Evolutionary conservation across 2,797 vertebrate species (phyloP).

Genomic region (Sarcophilus harrisii): DNA sequence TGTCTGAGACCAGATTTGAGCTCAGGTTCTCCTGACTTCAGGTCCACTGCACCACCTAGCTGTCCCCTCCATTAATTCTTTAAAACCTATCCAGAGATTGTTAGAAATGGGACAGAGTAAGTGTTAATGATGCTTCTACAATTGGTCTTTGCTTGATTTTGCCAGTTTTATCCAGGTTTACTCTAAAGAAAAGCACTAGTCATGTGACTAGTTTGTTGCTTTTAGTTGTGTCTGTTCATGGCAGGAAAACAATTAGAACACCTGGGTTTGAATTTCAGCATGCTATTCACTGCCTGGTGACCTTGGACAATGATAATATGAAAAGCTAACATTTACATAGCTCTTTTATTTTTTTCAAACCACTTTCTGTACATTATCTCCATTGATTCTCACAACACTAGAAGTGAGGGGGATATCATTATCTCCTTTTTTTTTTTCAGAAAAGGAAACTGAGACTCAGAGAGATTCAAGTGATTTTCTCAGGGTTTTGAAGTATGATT

Average conservation of each 20-base stretch:
- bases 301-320: not conserved
- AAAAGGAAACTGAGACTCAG: not conserved
- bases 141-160: rapidly evolving
- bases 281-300: not conserved
- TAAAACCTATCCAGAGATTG: not conserved
- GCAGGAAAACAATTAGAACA: not conserved
- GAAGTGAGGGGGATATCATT: not conserved
- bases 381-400: not conserved
- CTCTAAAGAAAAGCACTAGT: not conserved
- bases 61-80: not conserved
- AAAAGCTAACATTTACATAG: not conserved
- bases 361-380: not conserved
- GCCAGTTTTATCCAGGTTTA: not conserved
- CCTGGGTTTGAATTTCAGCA: not conserved
- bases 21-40: too few species aligned
- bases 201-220: rapidly evolving
- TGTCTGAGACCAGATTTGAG: too few species aligned
- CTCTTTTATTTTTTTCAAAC: not conserved
- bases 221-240: not conserved
- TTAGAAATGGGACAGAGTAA: not conserved
- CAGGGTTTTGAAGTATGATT: not conserved
- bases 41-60: not conserved
- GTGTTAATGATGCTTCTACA: rapidly evolving
- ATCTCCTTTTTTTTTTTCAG: not conserved
- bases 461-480: not conserved